Base-by-base conservation (phyloP, 2,888 invertebrate genomes). In the Cataglyphis rosenhaueri region DNA sequence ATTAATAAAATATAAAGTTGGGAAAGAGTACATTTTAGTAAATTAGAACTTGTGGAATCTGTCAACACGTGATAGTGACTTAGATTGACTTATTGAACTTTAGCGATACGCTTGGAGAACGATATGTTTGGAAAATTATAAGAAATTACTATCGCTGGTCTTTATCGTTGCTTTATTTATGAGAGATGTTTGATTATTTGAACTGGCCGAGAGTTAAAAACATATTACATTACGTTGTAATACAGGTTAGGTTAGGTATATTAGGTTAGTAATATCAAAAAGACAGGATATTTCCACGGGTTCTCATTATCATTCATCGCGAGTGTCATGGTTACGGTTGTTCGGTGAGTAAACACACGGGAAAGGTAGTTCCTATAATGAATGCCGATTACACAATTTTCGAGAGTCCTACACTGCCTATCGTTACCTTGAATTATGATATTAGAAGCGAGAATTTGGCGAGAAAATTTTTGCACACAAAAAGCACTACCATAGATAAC, bases 211-310 rank as follows among this genome's bases (percentile, higher is more conserved):
- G 29, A 66, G 29, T 55, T 55, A 5, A 44, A 55, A 35, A 57
- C 25, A 0, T 25, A 25, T 1, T 65, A 57, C 41, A 25, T 64
- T 38, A 29, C 32, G 12, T 57, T 35, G n/a, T 4, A 32, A 32
- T 44, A 21, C 35, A 41, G 18, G 12, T 44, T 25, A 10, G 21
- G 21, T 21, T 21, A 21, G 21, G 21, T 21, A 21, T 21, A 21
- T 21, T 21, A 21, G 21, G 21, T 21, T 21, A 21, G 79, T 71
- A 52, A 79, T 35, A 79, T 73, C 35, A 73, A 73, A 73, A 73
- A 73, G 61, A n/a, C 55, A 76, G 76, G 55, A 76, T 66, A 76
- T 76, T 76, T 66, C 66, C 66, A 76, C 76, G 76, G 41, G 5
- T 57, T 66, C 66, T 57, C 66, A 76, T 76, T 66, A 57, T 8